Evolutionary conservation across 2,888 invertebrate genomes (phyloP).

Genomic region (Harpalus rufipes): DNA sequence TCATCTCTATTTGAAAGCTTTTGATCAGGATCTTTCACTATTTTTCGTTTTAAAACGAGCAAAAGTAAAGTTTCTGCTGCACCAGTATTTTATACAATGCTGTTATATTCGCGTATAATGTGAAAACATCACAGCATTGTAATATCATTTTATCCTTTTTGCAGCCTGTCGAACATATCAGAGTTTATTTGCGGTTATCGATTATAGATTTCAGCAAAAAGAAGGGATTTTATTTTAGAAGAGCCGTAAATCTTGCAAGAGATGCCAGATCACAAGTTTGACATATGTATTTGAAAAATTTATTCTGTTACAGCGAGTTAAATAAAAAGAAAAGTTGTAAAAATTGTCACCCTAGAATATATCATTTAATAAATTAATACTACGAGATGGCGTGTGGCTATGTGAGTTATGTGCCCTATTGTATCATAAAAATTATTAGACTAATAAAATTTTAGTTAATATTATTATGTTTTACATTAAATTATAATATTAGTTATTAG

Average conservation of each 20-base stretch:
- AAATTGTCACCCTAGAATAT: too few species aligned
- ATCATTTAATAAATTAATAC: too few species aligned
- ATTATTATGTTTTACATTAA: too few species aligned
- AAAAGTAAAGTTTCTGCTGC: background rate
- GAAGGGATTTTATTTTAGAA: background rate
- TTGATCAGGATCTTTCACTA: background rate
- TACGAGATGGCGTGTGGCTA: too few species aligned
- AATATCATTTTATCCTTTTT: background rate
- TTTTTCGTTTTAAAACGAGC: background rate
- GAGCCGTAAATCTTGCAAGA: background rate
- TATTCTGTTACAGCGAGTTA: background rate
- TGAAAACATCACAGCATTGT: background rate
- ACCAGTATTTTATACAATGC: background rate
- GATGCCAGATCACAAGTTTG: background rate
- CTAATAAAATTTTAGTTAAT: too few species aligned
- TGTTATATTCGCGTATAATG: background rate
- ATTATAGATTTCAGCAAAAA: background rate
- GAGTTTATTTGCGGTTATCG: slow-evolving; percentile 2
- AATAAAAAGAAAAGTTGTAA: too few species aligned
- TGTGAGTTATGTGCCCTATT: too few species aligned
- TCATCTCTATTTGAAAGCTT: background rate
- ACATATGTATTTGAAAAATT: background rate
- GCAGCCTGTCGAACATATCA: background rate
- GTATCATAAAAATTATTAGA: too few species aligned
- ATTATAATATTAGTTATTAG: too few species aligned